Evolutionary conservation across 2,113 vertebrate genomes (phyloP).

Genomic region (Cairina moschata): DNA sequence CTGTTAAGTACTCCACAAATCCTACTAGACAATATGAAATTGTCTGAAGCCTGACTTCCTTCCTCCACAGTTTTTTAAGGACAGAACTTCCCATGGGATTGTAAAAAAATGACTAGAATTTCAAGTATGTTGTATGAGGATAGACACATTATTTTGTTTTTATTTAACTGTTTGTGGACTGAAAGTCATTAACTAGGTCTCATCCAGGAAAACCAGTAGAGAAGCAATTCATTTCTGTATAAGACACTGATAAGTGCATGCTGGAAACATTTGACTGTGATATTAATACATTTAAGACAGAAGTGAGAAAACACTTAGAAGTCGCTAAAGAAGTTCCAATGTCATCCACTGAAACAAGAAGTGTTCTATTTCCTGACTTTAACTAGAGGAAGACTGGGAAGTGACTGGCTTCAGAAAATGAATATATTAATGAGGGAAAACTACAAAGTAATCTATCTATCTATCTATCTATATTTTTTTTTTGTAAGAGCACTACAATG

Average conservation of each 20-base stretch:
- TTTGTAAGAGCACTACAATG: too few relatives aligned
- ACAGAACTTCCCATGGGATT: not conserved
- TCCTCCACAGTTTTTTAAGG: not conserved
- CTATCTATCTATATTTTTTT: too few relatives aligned
- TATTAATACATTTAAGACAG: not conserved
- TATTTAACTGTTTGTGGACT: not conserved
- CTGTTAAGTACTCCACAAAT: not conserved
- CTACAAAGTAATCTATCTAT: too few relatives aligned
- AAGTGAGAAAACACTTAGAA: not conserved
- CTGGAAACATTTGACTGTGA: not conserved
- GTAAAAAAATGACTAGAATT: not conserved
- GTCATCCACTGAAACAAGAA: not conserved
- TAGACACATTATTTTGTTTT: accelerated
- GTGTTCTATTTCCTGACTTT: not conserved
- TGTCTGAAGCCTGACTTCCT: not conserved
- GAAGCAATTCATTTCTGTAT: not conserved
- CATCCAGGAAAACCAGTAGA: not conserved
- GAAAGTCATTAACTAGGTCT: not conserved
- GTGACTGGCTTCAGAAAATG: not conserved
- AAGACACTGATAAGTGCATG: not conserved
- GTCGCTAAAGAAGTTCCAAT: not conserved
- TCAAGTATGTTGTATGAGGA: not conserved
- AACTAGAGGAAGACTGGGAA: not conserved
- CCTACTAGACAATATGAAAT: too few relatives aligned
- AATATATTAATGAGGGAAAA: not conserved